These are phyloP conservation scores for Perognathus longimembris DNA, from an alignment of 2,113 vertebrate genomes.

Conservation along the genomic window DNA sequence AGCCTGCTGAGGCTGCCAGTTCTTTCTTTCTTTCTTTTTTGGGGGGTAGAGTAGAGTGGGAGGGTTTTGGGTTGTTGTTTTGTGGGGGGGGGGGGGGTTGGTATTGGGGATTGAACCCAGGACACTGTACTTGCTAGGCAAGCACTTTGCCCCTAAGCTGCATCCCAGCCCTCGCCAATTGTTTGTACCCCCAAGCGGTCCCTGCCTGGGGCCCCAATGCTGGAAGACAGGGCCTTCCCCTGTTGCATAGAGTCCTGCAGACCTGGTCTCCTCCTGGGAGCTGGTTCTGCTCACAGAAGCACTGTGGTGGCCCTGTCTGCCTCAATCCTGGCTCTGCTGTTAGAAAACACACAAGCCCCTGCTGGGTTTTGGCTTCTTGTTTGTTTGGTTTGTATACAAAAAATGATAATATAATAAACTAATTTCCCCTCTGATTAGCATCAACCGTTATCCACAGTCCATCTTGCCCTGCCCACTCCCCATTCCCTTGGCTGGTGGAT, in stretches of 20 bases:
- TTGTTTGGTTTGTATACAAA: background rate
- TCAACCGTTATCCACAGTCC: background rate
- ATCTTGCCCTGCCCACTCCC: background rate
- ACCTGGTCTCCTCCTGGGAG: background rate
- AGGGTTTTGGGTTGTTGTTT: no score
- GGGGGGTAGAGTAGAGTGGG: no score
- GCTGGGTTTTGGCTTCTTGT: background rate
- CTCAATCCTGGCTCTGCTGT: background rate
- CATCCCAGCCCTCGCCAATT: background rate
- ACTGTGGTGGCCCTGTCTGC: background rate
- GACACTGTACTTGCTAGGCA: no score
- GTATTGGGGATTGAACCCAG: no score
- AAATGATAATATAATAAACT: background rate
- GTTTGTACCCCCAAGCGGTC: background rate
- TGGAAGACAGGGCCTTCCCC: background rate
- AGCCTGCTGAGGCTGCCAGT: background rate
- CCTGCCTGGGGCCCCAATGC: background rate
- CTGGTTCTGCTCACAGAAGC: background rate
- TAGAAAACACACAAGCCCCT: background rate
- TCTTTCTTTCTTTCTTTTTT: background rate
- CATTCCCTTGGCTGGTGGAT: background rate
- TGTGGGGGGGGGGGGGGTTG: no score
- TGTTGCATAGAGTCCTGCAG: background rate
- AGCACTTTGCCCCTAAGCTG: no score
- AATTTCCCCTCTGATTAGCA: background rate